Percentiles rank a stretch among this genome's conserved stretches.
These are phyloP conservation scores for Coreius guichenoti DNA, from an alignment of 2,797 vertebrate genomes.

Conservation along the genomic window DNA sequence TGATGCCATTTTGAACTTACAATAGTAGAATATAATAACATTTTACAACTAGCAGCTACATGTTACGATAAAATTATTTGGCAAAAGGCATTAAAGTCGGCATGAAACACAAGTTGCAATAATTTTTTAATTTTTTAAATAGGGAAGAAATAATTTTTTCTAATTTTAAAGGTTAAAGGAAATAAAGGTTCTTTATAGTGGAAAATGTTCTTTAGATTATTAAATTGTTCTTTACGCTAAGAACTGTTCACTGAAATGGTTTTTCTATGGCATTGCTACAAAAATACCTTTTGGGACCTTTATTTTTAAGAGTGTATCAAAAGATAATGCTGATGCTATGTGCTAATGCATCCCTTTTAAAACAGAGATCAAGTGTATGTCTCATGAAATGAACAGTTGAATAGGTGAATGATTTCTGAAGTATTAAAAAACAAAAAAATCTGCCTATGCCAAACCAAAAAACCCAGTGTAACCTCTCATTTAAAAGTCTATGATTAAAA, in stretches of 20 bases:
- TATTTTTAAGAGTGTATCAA: background rate
- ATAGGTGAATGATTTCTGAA: background rate
- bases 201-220: background rate
- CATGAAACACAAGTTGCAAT: background rate
- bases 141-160: too few relatives aligned
- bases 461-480: background rate
- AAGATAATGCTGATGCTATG: background rate
- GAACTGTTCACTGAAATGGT: background rate
- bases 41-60: background rate
- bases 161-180: too few relatives aligned
- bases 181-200: background rate
- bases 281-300: background rate
- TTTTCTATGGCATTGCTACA: background rate
- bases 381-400: background rate
- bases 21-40: background rate
- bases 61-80: background rate
- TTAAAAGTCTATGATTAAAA: slow-evolving; percentile 35
- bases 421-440: background rate
- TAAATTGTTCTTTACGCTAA: background rate
- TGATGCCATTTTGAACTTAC: background rate
- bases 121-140: too few relatives aligned
- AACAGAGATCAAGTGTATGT: background rate
- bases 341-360: background rate
- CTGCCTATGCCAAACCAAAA: slow-evolving; percentile 5
- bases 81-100: background rate